Conservation (phyloP, 2,888 invertebrate species). For the Acleris laterana region DNA sequence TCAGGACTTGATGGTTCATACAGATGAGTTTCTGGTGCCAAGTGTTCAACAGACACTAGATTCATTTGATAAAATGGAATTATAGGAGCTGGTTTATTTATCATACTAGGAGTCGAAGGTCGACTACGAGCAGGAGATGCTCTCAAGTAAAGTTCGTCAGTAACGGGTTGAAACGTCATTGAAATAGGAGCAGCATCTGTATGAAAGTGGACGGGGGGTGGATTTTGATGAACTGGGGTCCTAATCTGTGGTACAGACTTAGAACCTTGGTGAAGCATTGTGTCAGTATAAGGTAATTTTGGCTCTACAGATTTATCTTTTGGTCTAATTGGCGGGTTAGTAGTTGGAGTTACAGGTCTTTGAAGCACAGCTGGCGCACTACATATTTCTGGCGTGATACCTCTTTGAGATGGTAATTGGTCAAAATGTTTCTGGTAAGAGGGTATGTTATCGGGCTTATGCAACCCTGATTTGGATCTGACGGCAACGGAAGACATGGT, state of each 20-base stretch:
- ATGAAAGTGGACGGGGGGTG: constrained; percentile 66
- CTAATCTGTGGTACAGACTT: constrained; percentile 49
- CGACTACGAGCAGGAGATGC: constrained; percentile 83
- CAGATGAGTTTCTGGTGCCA: constrained; percentile 84
- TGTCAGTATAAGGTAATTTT: constrained; percentile 41
- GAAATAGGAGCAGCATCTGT: constrained; percentile 80
- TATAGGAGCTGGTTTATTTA: constrained; percentile 89
- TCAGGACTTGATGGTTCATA: constrained; percentile 86
- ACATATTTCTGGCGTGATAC: constrained; percentile 82
- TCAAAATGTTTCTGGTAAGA: constrained; percentile 87
- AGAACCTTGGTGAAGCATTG: constrained; percentile 43
- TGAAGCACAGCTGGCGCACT: constrained; percentile 72
- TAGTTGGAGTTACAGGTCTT: constrained; percentile 69
- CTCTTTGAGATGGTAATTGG: constrained; percentile 83
- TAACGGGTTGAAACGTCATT: constrained; percentile 87
- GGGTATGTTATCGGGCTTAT: constrained; percentile 86
- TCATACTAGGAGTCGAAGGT: constrained; percentile 88
- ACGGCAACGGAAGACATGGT: constrained; percentile 61
- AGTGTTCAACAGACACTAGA: constrained; percentile 87
- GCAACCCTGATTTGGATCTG: constrained; percentile 81
- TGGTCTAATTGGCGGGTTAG: constrained; percentile 68
- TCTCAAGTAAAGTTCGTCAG: constrained; percentile 80
- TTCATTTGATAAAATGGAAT: constrained; percentile 92
- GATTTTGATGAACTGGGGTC: constrained; percentile 51
- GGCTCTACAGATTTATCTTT: constrained; percentile 66